Evolutionary conservation across 2,888 invertebrate species (phyloP), one percentile per base, ranked within the genome.

Genomic region (Eupithecia subfuscata): DNA sequence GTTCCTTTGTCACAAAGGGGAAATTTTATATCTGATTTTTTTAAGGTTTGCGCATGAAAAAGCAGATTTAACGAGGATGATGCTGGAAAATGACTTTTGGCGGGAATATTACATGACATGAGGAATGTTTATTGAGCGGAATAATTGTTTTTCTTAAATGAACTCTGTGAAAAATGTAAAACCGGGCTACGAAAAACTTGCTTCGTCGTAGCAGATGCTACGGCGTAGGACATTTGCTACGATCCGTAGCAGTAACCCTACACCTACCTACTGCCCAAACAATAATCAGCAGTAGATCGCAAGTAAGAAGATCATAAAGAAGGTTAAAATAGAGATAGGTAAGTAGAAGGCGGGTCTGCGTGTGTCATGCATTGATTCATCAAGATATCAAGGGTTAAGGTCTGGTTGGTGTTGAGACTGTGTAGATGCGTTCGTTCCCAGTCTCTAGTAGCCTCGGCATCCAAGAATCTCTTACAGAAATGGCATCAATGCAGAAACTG

Each of bases 1-100:
- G 8, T 78, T 75, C 78, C 73, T 76, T 77, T 79, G 74, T 78
- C 77, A 77, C 77, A 80, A 80, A 80, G 74, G 73, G 75, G 63
- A 74, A 65, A 71, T n/a, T 75, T 71, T 74, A 16, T 14, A 37
- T 43, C 8, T 1, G 12, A 69, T 68, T 73, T 78, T n/a, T 75
- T 77, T 78, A 77, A 70, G 76, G 52, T 75, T 74, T 25, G 45
- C 75, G 75, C 75, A 65, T 76, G 75, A 64, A 75, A 76, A 76
- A 77, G 70, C 76, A 79, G 65, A 75, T 75, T 75, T 78, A 75
- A 78, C 71, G 74, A 78, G 78, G 71, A 75, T 68, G 77, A 71
- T 78, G 70, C 64, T 69, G 30, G 68, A 75, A 71, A 79, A 75
- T 64, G 73, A 75, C 70, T 78, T 74, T 76, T 78, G 76, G 67